Conservation (phyloP, 2,888 invertebrate species). For the Deilephila elpenor region DNA sequence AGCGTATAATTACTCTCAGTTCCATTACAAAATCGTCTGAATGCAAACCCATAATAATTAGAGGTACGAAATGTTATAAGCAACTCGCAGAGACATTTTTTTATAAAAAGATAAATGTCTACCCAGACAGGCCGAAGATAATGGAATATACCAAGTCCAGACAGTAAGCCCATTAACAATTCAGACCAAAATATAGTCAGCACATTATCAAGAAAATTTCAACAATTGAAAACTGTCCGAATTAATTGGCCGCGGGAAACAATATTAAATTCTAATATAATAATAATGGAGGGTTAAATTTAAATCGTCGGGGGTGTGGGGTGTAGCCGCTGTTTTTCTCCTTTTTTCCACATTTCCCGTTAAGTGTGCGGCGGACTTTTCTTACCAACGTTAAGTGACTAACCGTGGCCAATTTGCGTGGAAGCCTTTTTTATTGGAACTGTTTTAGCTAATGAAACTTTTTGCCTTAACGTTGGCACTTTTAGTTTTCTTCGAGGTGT, state of each 20-base stretch:
- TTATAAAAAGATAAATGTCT: conserved; percentile 12
- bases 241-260: conserved; percentile 31
- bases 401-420: conserved; percentile 52
- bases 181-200: conserved; percentile 25
- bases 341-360: conserved; percentile 53
- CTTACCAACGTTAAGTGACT: conserved; percentile 56
- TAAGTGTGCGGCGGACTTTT: conserved; percentile 57
- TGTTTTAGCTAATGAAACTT: conserved; percentile 44
- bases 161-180: conserved; percentile 18
- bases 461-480: conserved; percentile 25
- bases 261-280: conserved; percentile 34
- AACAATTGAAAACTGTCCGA: conserved; percentile 40
- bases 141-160: conserved; percentile 13
- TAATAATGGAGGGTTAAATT: conserved; percentile 47
- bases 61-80: conserved; percentile 14
- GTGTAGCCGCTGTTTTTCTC: not conserved
- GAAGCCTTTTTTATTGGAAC: conserved; percentile 40
- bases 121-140: conserved; percentile 22
- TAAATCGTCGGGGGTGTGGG: conserved; percentile 35
- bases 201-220: conserved; percentile 31
- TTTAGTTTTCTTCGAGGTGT: conserved; percentile 13
- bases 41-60: not conserved
- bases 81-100: conserved; percentile 8
- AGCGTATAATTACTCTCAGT: not conserved
- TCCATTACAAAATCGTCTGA: not conserved